Percentiles rank a stretch among this genome's conserved stretches.
Evolutionary conservation across 2,888 invertebrate genomes (phyloP).

Genomic region (Salpingus planirostris): DNA sequence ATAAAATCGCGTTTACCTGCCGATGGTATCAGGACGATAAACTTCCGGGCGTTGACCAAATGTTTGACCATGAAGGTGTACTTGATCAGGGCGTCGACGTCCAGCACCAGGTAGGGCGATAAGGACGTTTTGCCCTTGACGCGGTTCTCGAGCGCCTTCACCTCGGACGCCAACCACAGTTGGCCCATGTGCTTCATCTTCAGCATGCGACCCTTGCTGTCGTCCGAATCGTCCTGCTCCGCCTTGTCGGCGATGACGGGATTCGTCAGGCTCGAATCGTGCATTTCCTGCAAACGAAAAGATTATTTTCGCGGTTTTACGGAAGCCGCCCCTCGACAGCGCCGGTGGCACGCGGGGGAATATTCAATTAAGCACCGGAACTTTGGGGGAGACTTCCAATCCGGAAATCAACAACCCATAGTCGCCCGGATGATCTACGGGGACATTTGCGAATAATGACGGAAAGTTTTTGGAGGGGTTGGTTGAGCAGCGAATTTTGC

Average conservation of each 20-base stretch:
- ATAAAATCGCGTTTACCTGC: constrained; percentile 52
- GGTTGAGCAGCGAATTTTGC: too few species aligned
- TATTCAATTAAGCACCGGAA: constrained; percentile 5
- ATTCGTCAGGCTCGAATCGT: too few species aligned
- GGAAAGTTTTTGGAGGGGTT: too few species aligned
- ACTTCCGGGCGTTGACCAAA: constrained; percentile 71
- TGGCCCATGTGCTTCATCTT: constrained; percentile 80
- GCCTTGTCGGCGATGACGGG: constrained; percentile 16
- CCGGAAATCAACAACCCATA: too few species aligned
- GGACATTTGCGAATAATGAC: too few species aligned
- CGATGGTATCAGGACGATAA: constrained; percentile 80
- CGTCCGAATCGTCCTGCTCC: constrained; percentile 12
- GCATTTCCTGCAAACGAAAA: constrained; percentile 17
- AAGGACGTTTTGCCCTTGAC: constrained; percentile 50
- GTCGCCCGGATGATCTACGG: too few species aligned
- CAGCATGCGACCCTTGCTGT: constrained; percentile 42
- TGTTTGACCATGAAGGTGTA: constrained; percentile 72
- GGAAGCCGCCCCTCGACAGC: background rate
- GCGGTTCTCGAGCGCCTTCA: constrained; percentile 72
- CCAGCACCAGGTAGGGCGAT: constrained; percentile 83
- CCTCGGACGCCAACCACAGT: constrained; percentile 82
- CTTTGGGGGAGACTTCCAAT: too few species aligned
- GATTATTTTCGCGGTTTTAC: background rate
- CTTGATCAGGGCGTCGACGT: constrained; percentile 70
- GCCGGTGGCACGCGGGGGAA: too few species aligned